Evolutionary conservation across 2,888 invertebrate genomes (phyloP).

Genomic region (Ophion obscuratus): DNA sequence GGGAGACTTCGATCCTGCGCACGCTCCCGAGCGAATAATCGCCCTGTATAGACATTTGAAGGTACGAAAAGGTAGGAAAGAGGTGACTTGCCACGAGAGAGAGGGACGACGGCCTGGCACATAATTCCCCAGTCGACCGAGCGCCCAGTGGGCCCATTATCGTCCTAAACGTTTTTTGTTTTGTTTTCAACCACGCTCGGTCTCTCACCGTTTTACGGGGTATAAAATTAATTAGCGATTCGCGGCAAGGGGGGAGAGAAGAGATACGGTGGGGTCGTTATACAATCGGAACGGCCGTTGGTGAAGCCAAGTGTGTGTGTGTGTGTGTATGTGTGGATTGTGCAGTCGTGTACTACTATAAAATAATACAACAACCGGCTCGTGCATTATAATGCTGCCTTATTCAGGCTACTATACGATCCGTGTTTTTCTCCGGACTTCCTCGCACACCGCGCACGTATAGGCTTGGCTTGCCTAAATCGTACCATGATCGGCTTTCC

Average conservation of each 20-base stretch:
- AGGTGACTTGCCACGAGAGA: slow-evolving; percentile 2
- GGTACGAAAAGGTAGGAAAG: slow-evolving; percentile 29
- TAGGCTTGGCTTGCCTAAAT: no score
- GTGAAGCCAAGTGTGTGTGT: slow-evolving; percentile 50
- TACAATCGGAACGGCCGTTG: slow-evolving; percentile 66
- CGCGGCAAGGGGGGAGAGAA: slow-evolving; percentile 39
- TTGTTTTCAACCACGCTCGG: slow-evolving; percentile 28
- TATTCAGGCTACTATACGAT: slow-evolving; percentile 51
- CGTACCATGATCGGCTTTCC: no score
- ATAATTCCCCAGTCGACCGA: slow-evolving; percentile 56
- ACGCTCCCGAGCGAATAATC: slow-evolving; percentile 28
- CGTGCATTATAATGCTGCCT: slow-evolving; percentile 46
- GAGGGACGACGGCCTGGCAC: slow-evolving; percentile 41
- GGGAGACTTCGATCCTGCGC: slow-evolving; percentile 16
- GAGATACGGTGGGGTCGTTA: slow-evolving; percentile 65
- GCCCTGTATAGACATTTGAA: slow-evolving; percentile 16
- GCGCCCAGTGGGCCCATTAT: slow-evolving; percentile 62
- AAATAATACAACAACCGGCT: slow-evolving; percentile 48
- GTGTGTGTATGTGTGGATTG: slow-evolving; percentile 28
- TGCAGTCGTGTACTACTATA: slow-evolving; percentile 15
- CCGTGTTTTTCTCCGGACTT: slow-evolving; percentile 42
- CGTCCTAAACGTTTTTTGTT: slow-evolving; percentile 48
- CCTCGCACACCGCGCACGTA: slow-evolving; percentile 10
- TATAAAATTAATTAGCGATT: slow-evolving; percentile 79
- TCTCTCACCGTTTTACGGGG: slow-evolving; percentile 72